phyloP scores from a whole-genome alignment of 2,888 invertebrate genomes.

The Lasius platythorax region DNA sequence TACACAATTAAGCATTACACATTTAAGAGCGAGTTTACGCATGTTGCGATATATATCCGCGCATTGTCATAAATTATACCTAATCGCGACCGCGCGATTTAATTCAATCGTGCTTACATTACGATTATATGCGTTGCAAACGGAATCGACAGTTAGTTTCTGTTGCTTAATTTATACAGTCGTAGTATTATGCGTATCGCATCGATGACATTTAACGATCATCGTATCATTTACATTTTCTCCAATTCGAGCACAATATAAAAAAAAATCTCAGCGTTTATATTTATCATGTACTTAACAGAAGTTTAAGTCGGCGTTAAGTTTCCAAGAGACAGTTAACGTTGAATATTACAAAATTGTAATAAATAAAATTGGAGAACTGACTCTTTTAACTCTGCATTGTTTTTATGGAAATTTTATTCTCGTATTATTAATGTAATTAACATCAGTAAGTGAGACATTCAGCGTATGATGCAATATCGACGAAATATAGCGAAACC shows the following conservation, averaged over 20 bases:
- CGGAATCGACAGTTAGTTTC: conserved; percentile 6
- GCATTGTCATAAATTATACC: conserved; percentile 41
- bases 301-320: background rate
- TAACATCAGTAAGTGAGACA: background rate
- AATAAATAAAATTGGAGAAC: background rate
- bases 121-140: background rate
- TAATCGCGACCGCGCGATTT: conserved; percentile 33
- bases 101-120: conserved; percentile 27
- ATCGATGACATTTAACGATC: background rate
- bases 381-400: background rate
- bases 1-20: conserved; percentile 47
- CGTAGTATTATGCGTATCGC: background rate
- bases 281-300: background rate
- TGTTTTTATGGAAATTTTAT: background rate
- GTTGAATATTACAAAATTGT: background rate
- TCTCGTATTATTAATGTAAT: conserved; percentile 8
- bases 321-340: background rate
- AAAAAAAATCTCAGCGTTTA: background rate
- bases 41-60: background rate
- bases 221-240: background rate
- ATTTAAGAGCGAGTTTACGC: conserved; percentile 41
- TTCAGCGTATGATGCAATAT: conserved; percentile 31
- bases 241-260: background rate
- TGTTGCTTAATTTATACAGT: conserved; percentile 23
- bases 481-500: conserved; percentile 34